Base-by-base conservation (phyloP, 1,140 invertebrate species). In the Neocloeon triangulifer region DNA sequence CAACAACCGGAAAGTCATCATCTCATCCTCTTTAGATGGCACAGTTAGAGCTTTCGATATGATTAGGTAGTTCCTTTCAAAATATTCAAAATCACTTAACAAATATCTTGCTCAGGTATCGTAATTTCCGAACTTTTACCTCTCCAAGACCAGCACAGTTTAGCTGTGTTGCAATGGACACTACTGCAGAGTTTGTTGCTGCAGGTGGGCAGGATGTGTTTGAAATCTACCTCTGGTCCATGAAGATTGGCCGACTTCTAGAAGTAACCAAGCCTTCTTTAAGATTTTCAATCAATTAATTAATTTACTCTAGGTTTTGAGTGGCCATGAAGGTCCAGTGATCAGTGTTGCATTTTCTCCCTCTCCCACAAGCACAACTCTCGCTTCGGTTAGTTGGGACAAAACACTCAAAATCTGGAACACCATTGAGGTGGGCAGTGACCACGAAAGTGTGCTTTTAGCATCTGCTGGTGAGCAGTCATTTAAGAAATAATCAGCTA, bases 111-210 rank as follows among this genome's bases (percentile, higher is more conserved):
- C 52, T 33, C 45, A 78, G 79, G 37, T 97, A 97, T 55, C 76
- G 91, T 32, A 97, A 97, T 54, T 97, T 97, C 56, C 69, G 85
- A 38, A 97, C 92, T 1, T 74, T 95, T 31, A 86, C 88, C 0
- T 81, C 85, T 0, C 82, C 86, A 0, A 61, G 68, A 38, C 75
- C 84, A 0, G 79, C 79, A 0, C 91, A 97, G 55, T 94, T 98
- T 52, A 69, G 73, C n/a, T 88, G 81, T 49, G 59, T 95, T 2
- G 70, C 86, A 2, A 50, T 96, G 6, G 91, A 97, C 51, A 58
- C 64, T 5, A 81, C 74, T 42, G 76, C 85, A 18, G 88, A 96
- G 47, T 67, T 97, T 40, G 69, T 96, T 16, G 84, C 79, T 18
- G 89, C 91, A 5, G 91, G 86, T 1, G 82, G 80, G 0, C 75